These are phyloP conservation scores for Pectinophora gossypiella DNA, from an alignment of 1,140 invertebrate genomes.

Conservation along the genomic window DNA sequence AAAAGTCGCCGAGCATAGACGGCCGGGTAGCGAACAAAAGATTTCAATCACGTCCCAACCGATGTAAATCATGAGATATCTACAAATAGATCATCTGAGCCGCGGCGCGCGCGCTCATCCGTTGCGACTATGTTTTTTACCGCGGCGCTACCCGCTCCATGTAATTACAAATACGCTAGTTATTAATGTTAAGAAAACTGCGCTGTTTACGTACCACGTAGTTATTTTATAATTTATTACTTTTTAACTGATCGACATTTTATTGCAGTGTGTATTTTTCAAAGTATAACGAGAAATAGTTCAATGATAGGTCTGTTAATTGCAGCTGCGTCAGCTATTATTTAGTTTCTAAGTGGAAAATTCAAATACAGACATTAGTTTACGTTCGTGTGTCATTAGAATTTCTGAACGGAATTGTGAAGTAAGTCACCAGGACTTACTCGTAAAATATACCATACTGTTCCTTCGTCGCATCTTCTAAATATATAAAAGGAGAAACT, in stretches of 20 bases:
- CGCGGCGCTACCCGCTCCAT: constrained; percentile 29
- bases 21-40: background rate
- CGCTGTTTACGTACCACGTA: constrained; percentile 8
- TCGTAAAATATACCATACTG: too few species aligned
- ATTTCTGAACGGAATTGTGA: too few species aligned
- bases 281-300: background rate
- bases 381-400: too few species aligned
- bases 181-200: constrained; percentile 19
- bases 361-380: background rate
- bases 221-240: constrained; percentile 22
- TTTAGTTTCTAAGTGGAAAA: background rate
- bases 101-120: constrained; percentile 23
- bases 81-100: constrained; percentile 30
- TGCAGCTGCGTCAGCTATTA: background rate
- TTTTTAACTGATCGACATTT: constrained; percentile 19
- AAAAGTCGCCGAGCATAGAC: background rate
- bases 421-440: too few species aligned
- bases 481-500: too few species aligned
- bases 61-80: constrained; percentile 24
- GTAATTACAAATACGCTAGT: constrained; percentile 27
- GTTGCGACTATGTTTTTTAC: constrained; percentile 38
- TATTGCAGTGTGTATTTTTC: background rate
- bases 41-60: background rate
- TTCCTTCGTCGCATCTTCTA: too few species aligned
- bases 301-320: background rate